These are phyloP conservation scores for Tipula helvola DNA, from an alignment of 2,888 invertebrate genomes.

Conservation along the genomic window DNA sequence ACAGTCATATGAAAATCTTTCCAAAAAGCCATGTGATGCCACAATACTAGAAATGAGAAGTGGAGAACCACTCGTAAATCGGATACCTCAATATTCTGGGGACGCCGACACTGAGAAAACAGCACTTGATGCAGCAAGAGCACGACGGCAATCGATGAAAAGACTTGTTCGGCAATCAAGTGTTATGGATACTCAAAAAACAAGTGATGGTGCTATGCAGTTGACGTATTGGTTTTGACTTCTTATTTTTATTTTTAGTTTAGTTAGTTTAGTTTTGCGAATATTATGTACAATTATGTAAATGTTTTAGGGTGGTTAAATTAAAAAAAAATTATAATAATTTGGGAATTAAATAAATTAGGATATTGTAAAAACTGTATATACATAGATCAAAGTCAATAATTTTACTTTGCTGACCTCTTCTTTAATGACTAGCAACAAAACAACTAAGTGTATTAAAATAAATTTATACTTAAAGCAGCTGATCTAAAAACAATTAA, in stretches of 20 bases:
- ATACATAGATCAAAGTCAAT: neutral
- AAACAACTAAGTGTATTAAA: too few species aligned
- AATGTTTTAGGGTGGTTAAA: neutral
- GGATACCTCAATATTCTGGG: neutral
- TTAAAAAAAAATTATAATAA: neutral
- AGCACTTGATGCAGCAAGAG: conserved; percentile 29
- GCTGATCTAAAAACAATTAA: too few species aligned
- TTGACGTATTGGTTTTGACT: conserved; percentile 77
- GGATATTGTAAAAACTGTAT: neutral
- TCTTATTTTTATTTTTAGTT: neutral
- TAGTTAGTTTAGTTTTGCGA: neutral
- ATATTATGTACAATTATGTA: neutral
- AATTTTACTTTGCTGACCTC: too few species aligned
- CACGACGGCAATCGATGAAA: conserved; percentile 45
- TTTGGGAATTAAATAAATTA: neutral
- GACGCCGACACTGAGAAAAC: conserved; percentile 32
- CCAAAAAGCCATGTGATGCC: conserved; percentile 28
- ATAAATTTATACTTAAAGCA: too few species aligned
- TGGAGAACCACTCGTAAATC: conserved; percentile 20
- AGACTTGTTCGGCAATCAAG: conserved; percentile 66
- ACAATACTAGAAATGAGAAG: conserved; percentile 25
- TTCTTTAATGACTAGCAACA: too few species aligned
- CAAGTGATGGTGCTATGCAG: conserved; percentile 65
- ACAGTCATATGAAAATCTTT: conserved; percentile 62
- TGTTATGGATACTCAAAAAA: conserved; percentile 68